A percentile compares a stretch with the other conserved stretches of the same genome.
These are phyloP conservation scores for Podarcis raffonei DNA, from an alignment of 2,113 vertebrate genomes.

Conservation along the genomic window DNA sequence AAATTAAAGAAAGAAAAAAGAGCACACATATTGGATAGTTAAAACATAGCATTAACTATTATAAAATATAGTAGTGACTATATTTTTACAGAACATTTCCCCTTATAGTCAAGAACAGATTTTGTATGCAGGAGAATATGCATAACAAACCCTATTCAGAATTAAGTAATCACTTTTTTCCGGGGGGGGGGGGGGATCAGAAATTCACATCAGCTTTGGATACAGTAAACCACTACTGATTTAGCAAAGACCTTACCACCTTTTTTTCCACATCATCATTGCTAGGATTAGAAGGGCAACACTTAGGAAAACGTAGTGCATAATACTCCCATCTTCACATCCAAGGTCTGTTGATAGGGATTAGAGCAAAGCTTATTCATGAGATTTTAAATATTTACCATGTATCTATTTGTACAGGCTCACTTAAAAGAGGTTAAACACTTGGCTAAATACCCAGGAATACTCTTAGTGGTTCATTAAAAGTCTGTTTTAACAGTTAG, in stretches of 20 bases:
- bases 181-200: neutral
- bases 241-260: conserved; percentile 7
- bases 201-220: conserved; percentile 4
- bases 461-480: conserved; percentile 38
- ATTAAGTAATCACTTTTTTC: neutral
- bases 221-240: conserved; percentile 29
- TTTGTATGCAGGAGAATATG: neutral
- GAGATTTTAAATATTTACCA: conserved; percentile 73
- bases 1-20: neutral
- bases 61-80: too few species aligned
- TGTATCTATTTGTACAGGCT: conserved; percentile 62
- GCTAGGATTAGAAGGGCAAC: conserved; percentile 22
- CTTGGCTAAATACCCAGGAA: conserved; percentile 31
- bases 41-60: neutral
- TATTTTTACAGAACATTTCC: neutral
- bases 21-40: neutral
- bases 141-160: neutral
- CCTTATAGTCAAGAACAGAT: neutral
- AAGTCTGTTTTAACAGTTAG: conserved; percentile 50
- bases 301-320: conserved; percentile 26
- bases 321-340: conserved; percentile 53
- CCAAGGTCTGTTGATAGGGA: conserved; percentile 62
- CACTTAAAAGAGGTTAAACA: conserved; percentile 61
- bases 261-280: conserved; percentile 33
- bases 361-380: conserved; percentile 65